Conservation (phyloP, 2,888 invertebrate genomes). For the Rotaria magnacalcarata region DNA sequence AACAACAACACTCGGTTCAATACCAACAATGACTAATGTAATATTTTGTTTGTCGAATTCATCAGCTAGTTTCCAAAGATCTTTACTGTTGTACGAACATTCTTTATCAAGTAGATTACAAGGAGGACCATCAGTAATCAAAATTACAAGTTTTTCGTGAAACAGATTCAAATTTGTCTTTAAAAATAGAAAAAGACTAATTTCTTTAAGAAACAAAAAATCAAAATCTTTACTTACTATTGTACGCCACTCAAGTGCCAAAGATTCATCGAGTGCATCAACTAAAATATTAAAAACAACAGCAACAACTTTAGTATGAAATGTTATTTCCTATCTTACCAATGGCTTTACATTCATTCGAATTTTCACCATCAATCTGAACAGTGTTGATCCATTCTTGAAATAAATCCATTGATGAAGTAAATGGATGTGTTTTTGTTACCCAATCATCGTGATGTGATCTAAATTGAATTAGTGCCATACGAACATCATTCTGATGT, state of each 20-base stretch:
- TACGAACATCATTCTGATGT: not conserved
- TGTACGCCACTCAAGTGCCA: not conserved
- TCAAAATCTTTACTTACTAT: not conserved
- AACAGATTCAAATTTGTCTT: not conserved
- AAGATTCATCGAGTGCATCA: not conserved
- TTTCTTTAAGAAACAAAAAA: not conserved
- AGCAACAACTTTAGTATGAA: not conserved
- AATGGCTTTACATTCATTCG: not conserved
- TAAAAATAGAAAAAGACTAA: not conserved
- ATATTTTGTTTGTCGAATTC: not conserved
- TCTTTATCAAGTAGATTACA: not conserved
- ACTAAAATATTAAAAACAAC: not conserved
- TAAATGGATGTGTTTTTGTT: not conserved
- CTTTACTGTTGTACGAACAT: not conserved
- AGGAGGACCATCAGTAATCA: not conserved
- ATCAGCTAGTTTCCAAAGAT: not conserved
- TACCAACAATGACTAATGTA: constrained; percentile 15
- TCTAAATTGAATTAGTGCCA: not conserved
- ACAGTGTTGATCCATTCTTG: not conserved
- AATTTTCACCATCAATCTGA: not conserved
- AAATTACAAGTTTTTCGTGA: not conserved
- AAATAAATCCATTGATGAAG: not conserved
- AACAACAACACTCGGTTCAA: not conserved
- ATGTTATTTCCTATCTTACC: not conserved
- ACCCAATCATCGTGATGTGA: not conserved